Base-by-base conservation (phyloP, 35 echinoderm and acorn worm species). In the Holothuria glaberrima region DNA sequence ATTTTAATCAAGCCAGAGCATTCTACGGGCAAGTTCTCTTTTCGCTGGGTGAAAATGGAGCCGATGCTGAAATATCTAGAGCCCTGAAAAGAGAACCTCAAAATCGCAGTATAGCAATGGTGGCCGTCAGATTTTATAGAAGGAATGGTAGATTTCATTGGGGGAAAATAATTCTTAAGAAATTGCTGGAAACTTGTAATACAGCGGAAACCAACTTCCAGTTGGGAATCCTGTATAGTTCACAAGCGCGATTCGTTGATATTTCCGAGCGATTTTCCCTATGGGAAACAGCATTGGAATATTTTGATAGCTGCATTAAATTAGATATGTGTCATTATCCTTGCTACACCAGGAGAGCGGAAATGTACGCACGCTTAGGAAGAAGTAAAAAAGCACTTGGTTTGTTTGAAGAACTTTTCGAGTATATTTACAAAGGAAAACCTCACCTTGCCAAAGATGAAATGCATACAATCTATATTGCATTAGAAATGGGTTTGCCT, bases 181-280 rank as follows among this genome's bases (percentile, higher is more conserved):
- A 22, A 5, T 32, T 54, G 20, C 56, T 83, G 5, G 18, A 19
- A 17, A 16, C n/a, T 21, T 29, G 20, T 18, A 31, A 31, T 5
- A 83, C 59, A 32, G 56, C 80, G 13, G 80, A 83, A 20, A 46
- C 25, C n/a, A 24, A 83, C 36, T 83, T 33, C 32, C 80, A 83
- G n/a, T 26, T 83, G 22, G 80, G 80, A 61, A 21, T 19, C 7
- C 9, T 32, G 19, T 20, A 72, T 0, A 80, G 44, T 54, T 32
- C 34, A 50, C 2, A 58, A 25, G 34, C 16, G 4, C 3, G 13
- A 46, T 22, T 10, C 6, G 12, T 26, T 25, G 5, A 6, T 9
- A 21, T n/a, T 25, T 9, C n/a, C 9, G 45, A 48, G n/a, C 9
- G 38, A 78, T 13, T 33, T 17, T 0, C 9, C 5, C 74, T 69